Evolutionary conservation across 2,888 invertebrate species (phyloP).

Genomic region (Ectobius pallidus): DNA sequence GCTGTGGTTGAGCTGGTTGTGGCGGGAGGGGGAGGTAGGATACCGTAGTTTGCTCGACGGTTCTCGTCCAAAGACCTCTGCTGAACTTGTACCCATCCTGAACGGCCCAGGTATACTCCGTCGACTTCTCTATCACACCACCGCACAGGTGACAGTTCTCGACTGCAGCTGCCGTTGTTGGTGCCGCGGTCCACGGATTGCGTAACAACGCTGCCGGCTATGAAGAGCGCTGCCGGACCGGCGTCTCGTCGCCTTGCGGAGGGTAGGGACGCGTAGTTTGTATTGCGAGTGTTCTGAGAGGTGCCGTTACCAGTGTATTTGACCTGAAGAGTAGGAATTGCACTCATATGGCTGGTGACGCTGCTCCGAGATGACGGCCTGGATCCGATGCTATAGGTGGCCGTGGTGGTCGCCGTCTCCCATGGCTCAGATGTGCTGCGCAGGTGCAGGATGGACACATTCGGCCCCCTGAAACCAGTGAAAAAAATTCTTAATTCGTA

Average conservation of each 20-base stretch:
- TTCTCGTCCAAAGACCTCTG: constrained; percentile 62
- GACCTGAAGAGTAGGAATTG: constrained; percentile 40
- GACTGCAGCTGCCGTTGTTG: constrained; percentile 56
- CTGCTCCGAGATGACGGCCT: constrained; percentile 48
- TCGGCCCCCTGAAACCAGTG: constrained; percentile 55
- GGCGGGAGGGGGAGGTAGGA: constrained; percentile 24
- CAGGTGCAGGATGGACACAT: constrained; percentile 62
- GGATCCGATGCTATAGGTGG: constrained; percentile 48
- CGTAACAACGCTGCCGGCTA: constrained; percentile 22
- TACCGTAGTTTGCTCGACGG: constrained; percentile 46
- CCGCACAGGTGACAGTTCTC: constrained; percentile 63
- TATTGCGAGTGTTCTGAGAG: constrained; percentile 21
- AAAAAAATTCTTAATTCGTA: not conserved
- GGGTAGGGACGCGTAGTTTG: constrained; percentile 40
- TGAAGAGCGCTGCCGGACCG: constrained; percentile 34
- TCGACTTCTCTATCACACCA: constrained; percentile 66
- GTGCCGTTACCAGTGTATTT: constrained; percentile 33
- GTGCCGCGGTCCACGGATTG: constrained; percentile 51
- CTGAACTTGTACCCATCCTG: constrained; percentile 64
- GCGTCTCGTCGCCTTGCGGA: constrained; percentile 36
- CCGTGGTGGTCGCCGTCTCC: constrained; percentile 56
- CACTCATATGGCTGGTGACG: constrained; percentile 45
- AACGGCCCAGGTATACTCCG: constrained; percentile 63
- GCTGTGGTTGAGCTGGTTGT: constrained; percentile 44
- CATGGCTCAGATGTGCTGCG: constrained; percentile 62